A percentile compares a stretch with the other conserved stretches of the same genome.
Conservation (phyloP, 2,888 invertebrate genomes). For the Megamerina dolium region DNA sequence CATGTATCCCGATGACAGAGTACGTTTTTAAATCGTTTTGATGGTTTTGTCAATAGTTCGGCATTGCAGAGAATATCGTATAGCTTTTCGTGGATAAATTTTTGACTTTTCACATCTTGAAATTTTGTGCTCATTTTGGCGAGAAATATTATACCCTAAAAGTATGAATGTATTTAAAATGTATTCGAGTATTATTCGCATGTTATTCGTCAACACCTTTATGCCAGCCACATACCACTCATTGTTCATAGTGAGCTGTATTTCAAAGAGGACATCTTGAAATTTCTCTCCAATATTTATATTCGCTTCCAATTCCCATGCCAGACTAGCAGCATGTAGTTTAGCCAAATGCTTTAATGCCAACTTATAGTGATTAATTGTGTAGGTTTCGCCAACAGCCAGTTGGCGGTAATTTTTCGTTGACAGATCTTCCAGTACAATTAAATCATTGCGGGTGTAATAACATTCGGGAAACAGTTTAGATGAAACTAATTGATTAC, state of each 20-base stretch:
- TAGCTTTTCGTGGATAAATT: slow-evolving; percentile 30
- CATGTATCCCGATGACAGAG: slow-evolving; percentile 49
- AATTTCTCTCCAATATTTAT: slow-evolving; percentile 30
- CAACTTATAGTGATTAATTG: slow-evolving; percentile 25
- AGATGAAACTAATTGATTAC: slow-evolving; percentile 24
- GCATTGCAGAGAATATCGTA: slow-evolving; percentile 25
- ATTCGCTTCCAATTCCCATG: slow-evolving; percentile 32
- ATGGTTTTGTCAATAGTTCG: slow-evolving; percentile 30
- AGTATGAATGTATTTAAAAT: neutral
- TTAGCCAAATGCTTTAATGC: slow-evolving; percentile 31
- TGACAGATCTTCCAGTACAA: slow-evolving; percentile 38
- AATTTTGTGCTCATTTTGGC: slow-evolving; percentile 34
- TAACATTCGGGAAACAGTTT: slow-evolving; percentile 33
- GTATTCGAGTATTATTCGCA: neutral
- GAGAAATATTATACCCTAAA: slow-evolving; percentile 32
- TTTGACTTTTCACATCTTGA: slow-evolving; percentile 25
- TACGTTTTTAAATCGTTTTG: slow-evolving; percentile 46
- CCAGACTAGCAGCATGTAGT: slow-evolving; percentile 36
- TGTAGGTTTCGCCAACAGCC: slow-evolving; percentile 18
- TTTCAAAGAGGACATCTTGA: slow-evolving; percentile 25
- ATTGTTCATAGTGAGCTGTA: slow-evolving; percentile 27
- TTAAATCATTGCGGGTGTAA: slow-evolving; percentile 31
- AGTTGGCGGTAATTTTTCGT: slow-evolving; percentile 25
- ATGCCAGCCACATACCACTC: slow-evolving; percentile 35
- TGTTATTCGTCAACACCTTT: slow-evolving; percentile 24